Conservation (phyloP, 2,797 vertebrate genomes). For the Gallinago stenura region DNA sequence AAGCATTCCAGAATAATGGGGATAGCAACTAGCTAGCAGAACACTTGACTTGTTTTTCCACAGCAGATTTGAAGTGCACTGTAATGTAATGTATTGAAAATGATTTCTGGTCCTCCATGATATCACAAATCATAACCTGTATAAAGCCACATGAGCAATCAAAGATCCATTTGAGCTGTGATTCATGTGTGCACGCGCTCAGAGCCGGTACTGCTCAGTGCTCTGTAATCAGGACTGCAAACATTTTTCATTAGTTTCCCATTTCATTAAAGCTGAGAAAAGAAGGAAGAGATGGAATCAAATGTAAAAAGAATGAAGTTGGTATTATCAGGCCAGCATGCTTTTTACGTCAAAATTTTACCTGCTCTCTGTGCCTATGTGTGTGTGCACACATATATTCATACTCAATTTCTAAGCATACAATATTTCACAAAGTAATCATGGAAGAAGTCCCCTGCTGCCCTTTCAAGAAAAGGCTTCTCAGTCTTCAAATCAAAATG, state of each 20-base stretch:
- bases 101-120: slow-evolving; percentile 67
- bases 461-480: slow-evolving; percentile 2
- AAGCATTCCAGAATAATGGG: slow-evolving; percentile 28
- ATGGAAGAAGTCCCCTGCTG: background rate
- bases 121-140: slow-evolving; percentile 70
- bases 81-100: slow-evolving; percentile 68
- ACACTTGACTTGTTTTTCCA: slow-evolving; percentile 58
- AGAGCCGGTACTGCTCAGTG: background rate
- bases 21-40: slow-evolving; percentile 6
- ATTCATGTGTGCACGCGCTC: background rate
- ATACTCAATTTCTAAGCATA: slow-evolving; percentile 22
- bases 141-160: slow-evolving; percentile 63
- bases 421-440: slow-evolving; percentile 68
- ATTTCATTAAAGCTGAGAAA: slow-evolving; percentile 60
- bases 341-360: slow-evolving; percentile 51
- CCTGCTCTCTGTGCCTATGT: background rate
- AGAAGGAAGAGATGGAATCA: slow-evolving; percentile 42
- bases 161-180: slow-evolving; percentile 62
- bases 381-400: background rate
- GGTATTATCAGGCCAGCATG: background rate
- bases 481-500: slow-evolving; percentile 55
- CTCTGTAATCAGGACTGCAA: slow-evolving; percentile 58
- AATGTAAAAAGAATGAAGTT: slow-evolving; percentile 11
- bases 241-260: slow-evolving; percentile 57
- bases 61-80: slow-evolving; percentile 46